Percentiles rank a stretch among this genome's conserved stretches.
phyloP scores from a whole-genome alignment of 2,113 vertebrate species.

The Varanus salvator region DNA sequence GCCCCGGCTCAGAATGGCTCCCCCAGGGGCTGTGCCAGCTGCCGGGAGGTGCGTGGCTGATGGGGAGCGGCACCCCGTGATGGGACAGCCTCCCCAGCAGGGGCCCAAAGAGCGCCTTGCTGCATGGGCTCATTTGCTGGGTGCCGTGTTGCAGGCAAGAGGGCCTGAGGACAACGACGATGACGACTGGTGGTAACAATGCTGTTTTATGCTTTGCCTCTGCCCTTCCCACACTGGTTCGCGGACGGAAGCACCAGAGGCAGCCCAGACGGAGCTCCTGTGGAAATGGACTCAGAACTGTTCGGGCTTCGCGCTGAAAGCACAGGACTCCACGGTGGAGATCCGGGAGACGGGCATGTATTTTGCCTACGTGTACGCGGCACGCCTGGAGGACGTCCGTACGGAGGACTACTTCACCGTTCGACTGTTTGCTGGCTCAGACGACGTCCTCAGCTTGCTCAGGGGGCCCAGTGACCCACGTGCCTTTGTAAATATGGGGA shows the following conservation, averaged over 20 bases:
- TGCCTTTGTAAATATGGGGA: background rate
- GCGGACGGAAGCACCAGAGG: background rate
- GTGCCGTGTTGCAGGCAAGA: background rate
- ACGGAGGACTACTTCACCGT: background rate
- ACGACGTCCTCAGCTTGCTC: background rate
- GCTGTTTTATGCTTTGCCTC: background rate
- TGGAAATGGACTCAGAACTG: background rate
- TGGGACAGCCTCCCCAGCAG: too few relatives aligned
- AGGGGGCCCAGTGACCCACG: background rate
- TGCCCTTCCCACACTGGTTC: background rate
- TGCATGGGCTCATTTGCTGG: too few relatives aligned
- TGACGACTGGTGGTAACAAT: background rate
- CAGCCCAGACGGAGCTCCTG: background rate
- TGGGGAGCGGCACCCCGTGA: too few relatives aligned
- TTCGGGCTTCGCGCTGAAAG: background rate
- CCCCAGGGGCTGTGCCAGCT: too few relatives aligned
- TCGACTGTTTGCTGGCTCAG: background rate
- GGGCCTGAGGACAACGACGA: background rate
- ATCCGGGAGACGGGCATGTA: conserved; percentile 16
- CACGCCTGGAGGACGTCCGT: background rate
- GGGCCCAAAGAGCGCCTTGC: too few relatives aligned
- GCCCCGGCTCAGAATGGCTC: too few relatives aligned
- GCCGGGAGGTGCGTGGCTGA: too few relatives aligned
- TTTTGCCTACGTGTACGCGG: conserved; percentile 7
- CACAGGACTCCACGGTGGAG: background rate